phyloP scores from a whole-genome alignment of 2,113 vertebrate genomes.

The Pachycephala philippinensis region DNA sequence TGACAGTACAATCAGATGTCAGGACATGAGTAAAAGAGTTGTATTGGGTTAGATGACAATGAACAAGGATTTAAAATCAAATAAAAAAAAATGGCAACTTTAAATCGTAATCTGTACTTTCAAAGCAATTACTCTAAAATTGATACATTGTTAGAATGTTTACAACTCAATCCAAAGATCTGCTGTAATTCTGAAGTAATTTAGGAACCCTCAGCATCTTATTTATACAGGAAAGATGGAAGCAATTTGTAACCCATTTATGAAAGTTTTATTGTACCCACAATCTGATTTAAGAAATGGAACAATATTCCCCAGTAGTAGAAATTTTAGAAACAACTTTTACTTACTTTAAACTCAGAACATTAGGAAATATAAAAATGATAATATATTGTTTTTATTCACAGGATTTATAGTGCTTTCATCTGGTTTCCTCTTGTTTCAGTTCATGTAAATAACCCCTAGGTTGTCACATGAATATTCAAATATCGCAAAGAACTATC shows the following conservation, averaged over 20 bases:
- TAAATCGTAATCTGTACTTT: conserved; percentile 66
- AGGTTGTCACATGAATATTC: conserved; percentile 51
- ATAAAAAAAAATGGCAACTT: not conserved
- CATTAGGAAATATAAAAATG: not conserved
- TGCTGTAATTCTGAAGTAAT: conserved; percentile 49
- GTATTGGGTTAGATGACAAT: not conserved
- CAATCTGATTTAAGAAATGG: conserved; percentile 15
- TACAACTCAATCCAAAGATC: conserved; percentile 43
- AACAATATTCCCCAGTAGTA: not conserved
- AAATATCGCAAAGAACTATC: conserved; percentile 24
- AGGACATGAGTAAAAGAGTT: not conserved
- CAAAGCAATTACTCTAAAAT: conserved; percentile 63
- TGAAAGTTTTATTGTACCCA: conserved; percentile 27
- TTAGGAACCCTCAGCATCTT: conserved; percentile 33
- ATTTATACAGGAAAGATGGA: conserved; percentile 31
- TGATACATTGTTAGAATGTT: conserved; percentile 38
- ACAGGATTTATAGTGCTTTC: conserved; percentile 13
- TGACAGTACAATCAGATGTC: not conserved
- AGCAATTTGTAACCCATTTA: conserved; percentile 49
- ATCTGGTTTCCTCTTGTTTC: not conserved
- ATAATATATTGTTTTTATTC: not conserved
- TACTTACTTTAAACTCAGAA: conserved; percentile 15
- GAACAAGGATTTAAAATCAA: conserved; percentile 7
- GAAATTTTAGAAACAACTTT: not conserved
- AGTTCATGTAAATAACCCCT: conserved; percentile 7